phyloP scores from a whole-genome alignment of 2,888 invertebrate genomes.

The Autographa gamma region DNA sequence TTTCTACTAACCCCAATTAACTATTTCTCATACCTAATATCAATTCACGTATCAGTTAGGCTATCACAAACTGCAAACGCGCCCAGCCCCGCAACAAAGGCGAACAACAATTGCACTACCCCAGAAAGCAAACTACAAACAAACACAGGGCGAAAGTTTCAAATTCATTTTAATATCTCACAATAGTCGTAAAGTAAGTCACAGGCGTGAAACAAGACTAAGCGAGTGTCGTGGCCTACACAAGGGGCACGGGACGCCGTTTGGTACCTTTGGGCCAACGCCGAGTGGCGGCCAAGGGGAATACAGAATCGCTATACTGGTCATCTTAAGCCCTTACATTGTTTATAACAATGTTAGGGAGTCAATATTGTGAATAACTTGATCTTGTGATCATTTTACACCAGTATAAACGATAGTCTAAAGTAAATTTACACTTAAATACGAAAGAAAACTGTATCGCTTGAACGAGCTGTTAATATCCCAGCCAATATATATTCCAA shows the following conservation, averaged over 20 bases:
- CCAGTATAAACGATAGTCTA: not conserved
- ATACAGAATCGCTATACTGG: slow-evolving; percentile 37
- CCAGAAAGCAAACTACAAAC: slow-evolving; percentile 76
- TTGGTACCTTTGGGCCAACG: slow-evolving; percentile 45
- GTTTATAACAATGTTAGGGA: slow-evolving; percentile 7
- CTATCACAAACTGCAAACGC: slow-evolving; percentile 33
- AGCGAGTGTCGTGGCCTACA: slow-evolving; percentile 69
- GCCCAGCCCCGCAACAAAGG: slow-evolving; percentile 40
- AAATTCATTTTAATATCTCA: slow-evolving; percentile 88
- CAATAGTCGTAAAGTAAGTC: slow-evolving; percentile 85
- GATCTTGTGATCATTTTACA: not conserved
- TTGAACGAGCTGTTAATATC: not conserved
- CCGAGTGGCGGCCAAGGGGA: slow-evolving; percentile 35
- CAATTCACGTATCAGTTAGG: not conserved
- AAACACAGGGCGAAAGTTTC: slow-evolving; percentile 84
- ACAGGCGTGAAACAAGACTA: slow-evolving; percentile 78
- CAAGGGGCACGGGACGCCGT: slow-evolving; percentile 51
- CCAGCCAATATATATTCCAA: not conserved
- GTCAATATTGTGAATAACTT: not conserved
- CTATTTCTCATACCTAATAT: not conserved
- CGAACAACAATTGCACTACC: slow-evolving; percentile 65
- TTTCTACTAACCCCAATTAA: not conserved
- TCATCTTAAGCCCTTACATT: not conserved
- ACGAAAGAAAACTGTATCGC: not conserved
- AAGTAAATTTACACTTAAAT: not conserved